phyloP scores from a whole-genome alignment of 1,140 invertebrate species.

The Drosophila sulfurigaster region DNA sequence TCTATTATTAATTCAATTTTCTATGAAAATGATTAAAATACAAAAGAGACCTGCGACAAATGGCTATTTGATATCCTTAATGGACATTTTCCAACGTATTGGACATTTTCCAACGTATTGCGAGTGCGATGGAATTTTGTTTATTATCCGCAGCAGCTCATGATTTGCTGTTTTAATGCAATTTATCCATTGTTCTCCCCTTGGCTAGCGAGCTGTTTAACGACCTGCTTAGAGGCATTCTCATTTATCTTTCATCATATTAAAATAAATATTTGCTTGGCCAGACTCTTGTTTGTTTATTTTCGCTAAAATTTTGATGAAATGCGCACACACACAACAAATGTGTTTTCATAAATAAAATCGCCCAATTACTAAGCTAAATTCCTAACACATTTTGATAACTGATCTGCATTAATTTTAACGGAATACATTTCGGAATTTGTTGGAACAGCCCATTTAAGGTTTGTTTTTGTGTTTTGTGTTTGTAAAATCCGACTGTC shows the following conservation, averaged over 20 bases:
- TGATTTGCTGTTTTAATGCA: not conserved
- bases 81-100: not conserved
- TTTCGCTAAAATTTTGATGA: not conserved
- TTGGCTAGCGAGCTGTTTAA: not conserved
- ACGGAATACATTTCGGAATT: not conserved
- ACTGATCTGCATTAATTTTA: not conserved
- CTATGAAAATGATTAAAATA: slow-evolving; percentile 6
- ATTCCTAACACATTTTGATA: not conserved
- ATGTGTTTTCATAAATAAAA: not conserved
- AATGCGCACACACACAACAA: not conserved
- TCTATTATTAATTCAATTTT: slow-evolving; percentile 27
- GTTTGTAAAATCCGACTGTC: slow-evolving; percentile 43
- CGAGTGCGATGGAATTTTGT: not conserved
- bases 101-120: not conserved
- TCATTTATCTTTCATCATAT: slow-evolving; percentile 4
- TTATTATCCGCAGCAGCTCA: not conserved
- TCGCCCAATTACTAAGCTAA: not conserved
- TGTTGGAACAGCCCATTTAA: not conserved
- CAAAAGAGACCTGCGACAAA: slow-evolving; percentile 1
- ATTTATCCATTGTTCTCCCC: not conserved
- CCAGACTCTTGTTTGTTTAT: not conserved
- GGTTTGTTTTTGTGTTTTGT: not conserved
- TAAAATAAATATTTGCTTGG: not conserved
- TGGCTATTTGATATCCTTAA: slow-evolving; percentile 16
- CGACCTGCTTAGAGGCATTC: slow-evolving; percentile 8